Evolutionary conservation across 2,888 invertebrate genomes (phyloP), one percentile per base, ranked within the genome.

Genomic region (Hylaea fasciaria): DNA sequence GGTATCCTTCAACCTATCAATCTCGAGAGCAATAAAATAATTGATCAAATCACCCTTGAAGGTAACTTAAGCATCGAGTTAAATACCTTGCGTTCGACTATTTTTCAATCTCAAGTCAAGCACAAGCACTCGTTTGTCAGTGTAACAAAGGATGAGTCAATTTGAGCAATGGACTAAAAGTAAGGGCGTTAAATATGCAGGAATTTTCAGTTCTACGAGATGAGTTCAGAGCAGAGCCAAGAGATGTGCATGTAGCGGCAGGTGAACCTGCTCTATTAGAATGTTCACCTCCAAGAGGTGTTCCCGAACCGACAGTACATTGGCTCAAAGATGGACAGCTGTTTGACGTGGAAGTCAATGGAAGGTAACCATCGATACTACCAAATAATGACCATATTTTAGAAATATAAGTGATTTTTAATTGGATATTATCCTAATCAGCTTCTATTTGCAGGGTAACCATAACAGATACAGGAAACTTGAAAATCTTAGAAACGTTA

Each of bases 211-310:
- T 98, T 77, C 93, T 99, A 66, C 96, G 98, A 68, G 98, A 99
- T 88, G 99, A 99, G 85, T 99, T 99, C 92, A 95, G 97, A 73
- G 94, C 95, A 52, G 95, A 97, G 78, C 99, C 99, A 28, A 95
- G 96, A 80, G 97, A 98, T 86, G 96, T 97, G 49, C 95, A 97
- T 74, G 98, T 98, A 64, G 98, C 98, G 17, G 96, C 98, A 54
- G 98, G 98, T 46, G 98, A 98, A 86, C 97, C 97, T 56, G 98
- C 98, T 16, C 90, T 97, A 41, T 93, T 99, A 71, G 98, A 98
- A 91, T 99, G 99, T 91, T 95, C 96, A 65, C 97, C 99, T 67
- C 99, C 99, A 29, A 95, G 96, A 84, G 99, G 99, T 55, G 96
- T 98, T 86, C 99, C 99, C 1, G 98, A 98, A 82, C 99, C 99